Base-by-base conservation (phyloP, 2,888 invertebrate genomes). In the Podotricha telesiphe region DNA sequence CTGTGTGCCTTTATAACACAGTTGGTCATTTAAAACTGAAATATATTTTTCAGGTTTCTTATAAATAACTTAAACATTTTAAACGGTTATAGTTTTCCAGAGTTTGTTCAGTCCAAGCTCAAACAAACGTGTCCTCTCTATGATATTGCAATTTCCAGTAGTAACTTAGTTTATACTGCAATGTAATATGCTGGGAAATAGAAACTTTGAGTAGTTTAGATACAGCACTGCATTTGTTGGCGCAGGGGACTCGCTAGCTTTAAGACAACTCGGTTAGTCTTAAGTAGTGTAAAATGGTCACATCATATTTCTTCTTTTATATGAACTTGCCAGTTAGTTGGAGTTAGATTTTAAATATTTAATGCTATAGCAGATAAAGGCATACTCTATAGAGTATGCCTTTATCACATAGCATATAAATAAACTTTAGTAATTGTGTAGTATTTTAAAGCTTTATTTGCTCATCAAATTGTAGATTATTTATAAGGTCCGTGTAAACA, bases 131-230 rank as follows among this genome's bases (percentile, higher is more conserved):
- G 19, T 67, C 28, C 59, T 67, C 61, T 47, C 45, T 67, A 67
- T 45, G 53, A 62, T 61, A 67, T 51, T 53, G 61, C 61, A 67
- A 67, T 61, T 67, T 67, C 45, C 28, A 67, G 51, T 51, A 28
- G 19, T 34, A 67, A 61, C 61, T 61, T 50, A 59, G 66, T 66
- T 59, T 47, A 15, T 55, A 58, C 51, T 45, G 42, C 28, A 48
- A n/a, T 67, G 61, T 67, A 67, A 67, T 67, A 50, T 59, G 34
- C 42, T 67, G 42, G 34, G 22, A 61, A 61, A 67, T 50, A 50
- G 56, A 62, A 68, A 71, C 61, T 61, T 69, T 28, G 61, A 69
- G 51, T 51, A 47, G 50, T 69, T 69, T 45, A 59, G 55, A 55
- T 65, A 67, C 37, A 62, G 53, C 65, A 62, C 61, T 65, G 50